Conservation (phyloP, 2,888 invertebrate genomes). For the Meandrusa payeni region DNA sequence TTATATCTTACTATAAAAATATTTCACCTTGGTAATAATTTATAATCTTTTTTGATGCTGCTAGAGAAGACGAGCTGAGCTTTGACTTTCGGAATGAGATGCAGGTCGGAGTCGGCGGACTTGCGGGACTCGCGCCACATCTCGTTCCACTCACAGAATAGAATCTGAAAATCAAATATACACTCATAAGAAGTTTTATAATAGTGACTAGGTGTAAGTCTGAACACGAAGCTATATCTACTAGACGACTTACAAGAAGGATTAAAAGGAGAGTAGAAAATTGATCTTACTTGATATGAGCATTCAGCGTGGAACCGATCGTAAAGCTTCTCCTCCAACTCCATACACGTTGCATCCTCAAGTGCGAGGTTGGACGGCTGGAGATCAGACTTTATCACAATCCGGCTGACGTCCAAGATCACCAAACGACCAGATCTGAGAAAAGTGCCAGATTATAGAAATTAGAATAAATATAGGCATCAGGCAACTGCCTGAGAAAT, state of each 20-base stretch:
- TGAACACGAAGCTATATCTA: too few relatives aligned
- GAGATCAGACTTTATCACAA: conserved; percentile 86
- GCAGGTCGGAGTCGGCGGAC: conserved; percentile 86
- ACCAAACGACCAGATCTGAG: conserved; percentile 87
- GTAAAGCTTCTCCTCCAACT: conserved; percentile 89
- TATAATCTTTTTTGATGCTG: conserved; percentile 86
- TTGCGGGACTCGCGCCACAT: conserved; percentile 87
- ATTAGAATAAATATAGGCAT: too few relatives aligned
- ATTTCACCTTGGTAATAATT: conserved; percentile 83
- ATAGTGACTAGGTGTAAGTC: too few relatives aligned
- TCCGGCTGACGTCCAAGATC: conserved; percentile 86
- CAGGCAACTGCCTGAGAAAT: too few relatives aligned
- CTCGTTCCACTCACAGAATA: conserved; percentile 83
- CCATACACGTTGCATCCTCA: conserved; percentile 90
- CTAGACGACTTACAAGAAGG: too few relatives aligned
- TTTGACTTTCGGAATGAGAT: conserved; percentile 86
- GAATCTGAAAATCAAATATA: conserved; percentile 44
- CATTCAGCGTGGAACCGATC: conserved; percentile 87
- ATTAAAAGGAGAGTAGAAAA: too few relatives aligned
- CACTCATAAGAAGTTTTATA: too few relatives aligned
- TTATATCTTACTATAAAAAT: too few relatives aligned
- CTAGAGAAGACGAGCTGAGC: conserved; percentile 86
- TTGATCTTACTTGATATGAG: conserved; percentile 82
- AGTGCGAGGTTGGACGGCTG: conserved; percentile 84
- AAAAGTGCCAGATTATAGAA: too few relatives aligned